phyloP scores from a whole-genome alignment of 37 sponge, comb jelly and placozoan genomes.

The Geodia barretti region DNA sequence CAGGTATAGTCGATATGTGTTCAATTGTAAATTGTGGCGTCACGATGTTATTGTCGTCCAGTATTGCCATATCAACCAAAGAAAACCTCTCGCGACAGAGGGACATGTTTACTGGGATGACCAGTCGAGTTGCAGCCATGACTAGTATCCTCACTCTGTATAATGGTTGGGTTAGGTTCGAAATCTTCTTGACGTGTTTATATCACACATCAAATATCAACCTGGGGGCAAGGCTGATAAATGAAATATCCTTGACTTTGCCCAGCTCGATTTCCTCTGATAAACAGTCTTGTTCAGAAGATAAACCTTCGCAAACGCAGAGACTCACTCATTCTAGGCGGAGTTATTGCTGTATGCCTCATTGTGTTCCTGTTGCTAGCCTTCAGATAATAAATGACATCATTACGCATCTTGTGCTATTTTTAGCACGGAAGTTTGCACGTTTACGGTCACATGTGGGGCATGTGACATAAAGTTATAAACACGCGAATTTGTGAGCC shows the following conservation, averaged over 20 bases:
- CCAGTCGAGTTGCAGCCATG: slow-evolving; percentile 60
- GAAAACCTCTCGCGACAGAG: slow-evolving; percentile 91
- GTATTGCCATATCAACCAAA: slow-evolving; percentile 97
- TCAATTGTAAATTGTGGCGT: neutral
- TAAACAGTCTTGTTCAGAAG: slow-evolving; percentile 93
- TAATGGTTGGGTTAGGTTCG: too few species aligned
- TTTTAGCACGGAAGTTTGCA: neutral
- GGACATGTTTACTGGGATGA: slow-evolving; percentile 63
- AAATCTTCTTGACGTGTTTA: too few species aligned
- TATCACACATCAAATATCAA: too few species aligned
- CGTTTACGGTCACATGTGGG: too few species aligned
- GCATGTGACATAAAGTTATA: too few species aligned
- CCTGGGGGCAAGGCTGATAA: too few species aligned
- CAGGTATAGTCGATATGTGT: slow-evolving; percentile 20
- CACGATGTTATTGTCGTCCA: neutral
- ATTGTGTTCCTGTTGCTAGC: slow-evolving; percentile 84
- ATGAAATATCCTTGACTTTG: neutral
- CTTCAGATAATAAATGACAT: slow-evolving; percentile 53
- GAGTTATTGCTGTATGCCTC: slow-evolving; percentile 94
- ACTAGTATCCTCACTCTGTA: slow-evolving; percentile 79
- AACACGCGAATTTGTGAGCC: too few species aligned
- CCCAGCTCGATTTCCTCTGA: slow-evolving; percentile 90
- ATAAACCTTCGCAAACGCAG: slow-evolving; percentile 88
- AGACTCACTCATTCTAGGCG: slow-evolving; percentile 94
- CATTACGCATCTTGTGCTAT: neutral